Evolutionary conservation across 1,140 invertebrate species (phyloP), one percentile per base, ranked within the genome.

Genomic region (Drosophila pectinifera): DNA sequence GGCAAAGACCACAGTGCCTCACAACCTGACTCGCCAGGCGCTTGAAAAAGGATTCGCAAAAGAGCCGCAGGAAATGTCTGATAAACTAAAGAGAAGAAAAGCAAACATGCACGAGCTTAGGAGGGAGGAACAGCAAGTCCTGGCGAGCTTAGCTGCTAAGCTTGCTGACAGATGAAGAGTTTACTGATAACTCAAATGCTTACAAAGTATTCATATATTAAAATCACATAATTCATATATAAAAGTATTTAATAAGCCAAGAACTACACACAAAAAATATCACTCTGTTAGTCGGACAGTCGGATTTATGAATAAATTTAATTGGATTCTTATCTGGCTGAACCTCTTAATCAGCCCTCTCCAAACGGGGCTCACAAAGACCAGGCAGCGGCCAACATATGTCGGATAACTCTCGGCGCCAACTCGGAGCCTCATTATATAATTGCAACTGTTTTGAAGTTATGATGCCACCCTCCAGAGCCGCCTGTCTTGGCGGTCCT

Each of bases 381-480:
- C 57, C 64, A 38, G 18, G 53, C 22, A 55, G 18, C 24, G 22
- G 16, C 45, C 42, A 72, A 57, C 49, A 73, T 53, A 46, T 57
- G 24, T 42, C 63, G 28, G 54, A 42, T 45, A 69, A 73, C 51
- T 84, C 55, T 58, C 48, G 48, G 61, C 26, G 63, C 59, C 65
- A 57, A 69, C 55, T 77, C 58, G 55, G 59, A 65, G 63, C 72
- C 72, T 86, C 82, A 85, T 85, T 85, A 85, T 63, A 86, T 85
- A 85, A 85, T 85, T 85, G 81, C 78, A 81, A 81, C 78, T 85
- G 81, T 86, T 72, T 85, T 85, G 73, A 86, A 86, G 81, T 86
- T 85, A 48, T 85, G 64, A 73, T 36, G 46, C 59, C 59, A 28
- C 57, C 46, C 34, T 39, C 43, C 28, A 38, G 45, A 28, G n/a